Conservation (phyloP, 1,140 invertebrate species). For the Drosophila littoralis region DNA sequence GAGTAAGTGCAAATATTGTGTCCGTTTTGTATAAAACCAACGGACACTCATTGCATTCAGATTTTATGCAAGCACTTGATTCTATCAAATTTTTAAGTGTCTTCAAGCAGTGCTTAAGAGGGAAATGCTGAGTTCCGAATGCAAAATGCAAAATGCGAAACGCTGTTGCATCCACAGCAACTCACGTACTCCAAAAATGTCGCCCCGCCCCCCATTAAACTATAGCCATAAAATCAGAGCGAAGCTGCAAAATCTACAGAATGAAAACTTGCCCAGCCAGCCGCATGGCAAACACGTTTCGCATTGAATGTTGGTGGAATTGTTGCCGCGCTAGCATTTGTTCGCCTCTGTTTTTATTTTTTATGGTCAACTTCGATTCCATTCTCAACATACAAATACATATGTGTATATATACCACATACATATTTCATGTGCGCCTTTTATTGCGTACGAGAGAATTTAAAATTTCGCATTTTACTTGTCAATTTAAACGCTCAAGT, state of each 20-base stretch:
- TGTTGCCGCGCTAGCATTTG: slow-evolving; percentile 16
- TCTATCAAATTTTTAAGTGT: slow-evolving; percentile 14
- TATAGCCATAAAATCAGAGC: slow-evolving; percentile 60
- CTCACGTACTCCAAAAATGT: slow-evolving; percentile 46
- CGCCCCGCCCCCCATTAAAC: slow-evolving; percentile 31
- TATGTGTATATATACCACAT: slow-evolving; percentile 2
- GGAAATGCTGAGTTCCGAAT: background rate
- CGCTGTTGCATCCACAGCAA: slow-evolving; percentile 1
- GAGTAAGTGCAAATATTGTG: background rate
- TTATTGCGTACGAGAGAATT: slow-evolving; percentile 37
- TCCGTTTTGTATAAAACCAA: background rate
- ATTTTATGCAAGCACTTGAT: slow-evolving; percentile 8
- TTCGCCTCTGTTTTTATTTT: slow-evolving; percentile 23
- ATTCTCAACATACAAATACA: slow-evolving; percentile 31
- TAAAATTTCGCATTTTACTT: slow-evolving; percentile 50
- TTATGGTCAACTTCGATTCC: slow-evolving; percentile 64
- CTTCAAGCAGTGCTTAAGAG: background rate
- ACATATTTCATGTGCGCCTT: slow-evolving; percentile 60
- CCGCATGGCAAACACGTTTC: slow-evolving; percentile 68
- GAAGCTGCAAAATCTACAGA: slow-evolving; percentile 28
- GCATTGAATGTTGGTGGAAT: slow-evolving; percentile 46
- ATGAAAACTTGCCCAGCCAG: slow-evolving; percentile 24
- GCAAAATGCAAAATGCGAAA: slow-evolving; percentile 9
- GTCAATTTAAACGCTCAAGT: slow-evolving; percentile 64
- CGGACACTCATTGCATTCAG: background rate